phyloP scores from a whole-genome alignment of 2,113 vertebrate species.

The Catharus bicknelli region DNA sequence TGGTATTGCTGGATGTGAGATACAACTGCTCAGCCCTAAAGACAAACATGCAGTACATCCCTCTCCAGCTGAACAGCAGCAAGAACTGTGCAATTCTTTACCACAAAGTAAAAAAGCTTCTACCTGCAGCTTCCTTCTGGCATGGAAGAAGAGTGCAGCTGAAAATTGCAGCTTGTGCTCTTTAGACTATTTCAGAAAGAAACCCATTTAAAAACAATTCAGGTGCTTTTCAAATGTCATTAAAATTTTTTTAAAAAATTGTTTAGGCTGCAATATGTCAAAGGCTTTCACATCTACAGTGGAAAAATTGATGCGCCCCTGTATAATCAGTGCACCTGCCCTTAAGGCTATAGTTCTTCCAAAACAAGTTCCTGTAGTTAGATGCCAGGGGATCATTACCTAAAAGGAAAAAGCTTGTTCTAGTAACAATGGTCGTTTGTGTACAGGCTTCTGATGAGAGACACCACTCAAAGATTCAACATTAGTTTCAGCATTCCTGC shows the following conservation, averaged over 20 bases:
- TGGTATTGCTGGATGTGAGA: background rate
- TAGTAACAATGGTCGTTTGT: background rate
- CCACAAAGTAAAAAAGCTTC: background rate
- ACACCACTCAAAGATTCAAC: background rate
- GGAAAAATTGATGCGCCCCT: background rate
- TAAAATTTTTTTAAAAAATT: background rate
- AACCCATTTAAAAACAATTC: background rate
- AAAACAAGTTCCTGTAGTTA: background rate
- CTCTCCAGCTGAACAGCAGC: background rate
- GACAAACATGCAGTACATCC: background rate
- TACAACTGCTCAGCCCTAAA: background rate
- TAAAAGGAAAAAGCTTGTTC: background rate
- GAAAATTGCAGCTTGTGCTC: background rate
- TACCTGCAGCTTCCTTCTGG: background rate
- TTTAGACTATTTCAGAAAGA: background rate
- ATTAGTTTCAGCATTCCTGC: background rate
- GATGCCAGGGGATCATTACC: background rate
- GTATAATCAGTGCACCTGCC: background rate
- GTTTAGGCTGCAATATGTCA: background rate
- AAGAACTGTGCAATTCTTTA: background rate
- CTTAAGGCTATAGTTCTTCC: background rate
- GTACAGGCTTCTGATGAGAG: background rate
- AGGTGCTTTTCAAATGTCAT: background rate
- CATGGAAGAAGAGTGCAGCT: background rate
- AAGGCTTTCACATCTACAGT: background rate